Conservation (phyloP, 2,888 invertebrate genomes). For the Meloe dianella region DNA sequence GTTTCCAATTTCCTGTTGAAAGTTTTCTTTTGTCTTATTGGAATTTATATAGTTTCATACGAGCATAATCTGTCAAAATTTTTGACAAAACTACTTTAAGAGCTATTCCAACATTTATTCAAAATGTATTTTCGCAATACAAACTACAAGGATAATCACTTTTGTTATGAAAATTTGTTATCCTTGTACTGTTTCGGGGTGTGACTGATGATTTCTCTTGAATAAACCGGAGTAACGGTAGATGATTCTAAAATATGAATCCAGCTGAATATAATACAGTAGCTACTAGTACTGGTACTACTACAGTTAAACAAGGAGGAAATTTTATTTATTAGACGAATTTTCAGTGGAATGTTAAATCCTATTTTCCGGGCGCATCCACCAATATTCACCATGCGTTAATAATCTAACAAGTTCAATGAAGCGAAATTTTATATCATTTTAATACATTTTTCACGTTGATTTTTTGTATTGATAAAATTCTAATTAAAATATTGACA, state of each 20-base stretch:
- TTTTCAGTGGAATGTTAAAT: conserved; percentile 7
- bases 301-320: not conserved
- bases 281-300: not conserved
- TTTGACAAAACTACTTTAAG: not conserved
- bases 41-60: not conserved
- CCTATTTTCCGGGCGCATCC: conserved; percentile 18
- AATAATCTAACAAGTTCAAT: not conserved
- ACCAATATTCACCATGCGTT: conserved; percentile 14
- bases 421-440: not conserved
- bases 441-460: not conserved
- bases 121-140: not conserved
- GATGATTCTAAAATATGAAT: not conserved
- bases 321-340: not conserved
- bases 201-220: conserved; percentile 7
- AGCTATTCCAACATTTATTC: not conserved
- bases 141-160: not conserved
- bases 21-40: conserved; percentile 6
- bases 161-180: conserved; percentile 4
- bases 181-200: not conserved
- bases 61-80: too few relatives aligned
- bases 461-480: not conserved
- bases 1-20: conserved; percentile 24
- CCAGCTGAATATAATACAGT: not conserved
- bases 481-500: too few relatives aligned
- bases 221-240: conserved; percentile 1